These are phyloP conservation scores for Ctenoplectra terminalis DNA, from an alignment of 1,140 invertebrate species.

Conservation along the genomic window DNA sequence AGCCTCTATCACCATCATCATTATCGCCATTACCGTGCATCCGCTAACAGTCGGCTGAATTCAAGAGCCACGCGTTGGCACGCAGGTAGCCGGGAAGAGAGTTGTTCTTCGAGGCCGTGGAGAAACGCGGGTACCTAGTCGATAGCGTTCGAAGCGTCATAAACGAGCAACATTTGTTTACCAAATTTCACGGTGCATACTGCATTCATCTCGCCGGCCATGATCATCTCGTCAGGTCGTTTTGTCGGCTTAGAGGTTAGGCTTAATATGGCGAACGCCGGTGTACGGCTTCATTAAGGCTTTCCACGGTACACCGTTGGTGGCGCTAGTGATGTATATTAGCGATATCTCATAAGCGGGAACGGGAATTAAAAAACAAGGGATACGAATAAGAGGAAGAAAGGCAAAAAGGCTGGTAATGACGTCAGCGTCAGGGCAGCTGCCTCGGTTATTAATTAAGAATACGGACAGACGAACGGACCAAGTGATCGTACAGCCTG, in stretches of 20 bases:
- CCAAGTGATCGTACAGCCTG: conserved; percentile 59
- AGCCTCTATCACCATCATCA: conserved; percentile 70
- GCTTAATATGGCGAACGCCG: conserved; percentile 44
- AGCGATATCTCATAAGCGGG: conserved; percentile 73
- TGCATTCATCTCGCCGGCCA: conserved; percentile 56
- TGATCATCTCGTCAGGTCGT: conserved; percentile 60
- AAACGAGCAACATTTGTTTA: conserved; percentile 68
- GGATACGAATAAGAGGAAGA: conserved; percentile 48
- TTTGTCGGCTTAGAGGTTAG: conserved; percentile 42
- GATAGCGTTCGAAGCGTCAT: conserved; percentile 56
- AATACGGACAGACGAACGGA: conserved; percentile 71
- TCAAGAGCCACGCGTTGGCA: conserved; percentile 63
- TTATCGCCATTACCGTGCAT: conserved; percentile 66
- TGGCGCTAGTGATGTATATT: conserved; percentile 78
- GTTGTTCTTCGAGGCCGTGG: conserved; percentile 51
- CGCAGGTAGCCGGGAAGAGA: conserved; percentile 22
- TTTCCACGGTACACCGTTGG: conserved; percentile 67
- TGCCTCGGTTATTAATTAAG: conserved; percentile 81
- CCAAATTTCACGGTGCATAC: conserved; percentile 60
- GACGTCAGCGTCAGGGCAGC: conserved; percentile 77
- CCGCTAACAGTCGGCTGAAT: conserved; percentile 49
- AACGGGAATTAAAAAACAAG: conserved; percentile 44
- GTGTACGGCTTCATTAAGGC: conserved; percentile 76
- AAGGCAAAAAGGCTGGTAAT: conserved; percentile 77
- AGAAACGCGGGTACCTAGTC: conserved; percentile 41